phyloP scores from a whole-genome alignment of 2,888 invertebrate species.

The Athalia rosae region DNA sequence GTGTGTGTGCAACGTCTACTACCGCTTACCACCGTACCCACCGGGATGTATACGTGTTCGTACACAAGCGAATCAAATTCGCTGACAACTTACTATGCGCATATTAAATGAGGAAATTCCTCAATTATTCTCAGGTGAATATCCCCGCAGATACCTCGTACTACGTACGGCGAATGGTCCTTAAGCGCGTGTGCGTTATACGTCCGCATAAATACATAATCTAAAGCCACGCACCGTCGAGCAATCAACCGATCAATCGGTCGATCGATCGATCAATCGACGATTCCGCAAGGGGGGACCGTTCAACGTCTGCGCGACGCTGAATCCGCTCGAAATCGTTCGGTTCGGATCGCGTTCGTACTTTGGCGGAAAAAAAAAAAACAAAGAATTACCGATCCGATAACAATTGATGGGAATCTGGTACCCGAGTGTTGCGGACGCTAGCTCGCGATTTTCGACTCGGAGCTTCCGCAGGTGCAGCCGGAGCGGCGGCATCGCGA shows the following conservation, averaged over 20 bases:
- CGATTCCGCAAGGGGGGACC: too few relatives aligned
- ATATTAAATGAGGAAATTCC: slow-evolving; percentile 11
- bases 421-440: background rate
- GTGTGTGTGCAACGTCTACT: too few relatives aligned
- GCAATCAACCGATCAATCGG: too few relatives aligned
- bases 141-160: slow-evolving; percentile 10
- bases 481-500: too few relatives aligned
- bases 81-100: background rate
- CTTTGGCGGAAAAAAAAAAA: background rate
- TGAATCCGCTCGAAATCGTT: too few relatives aligned
- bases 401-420: too few relatives aligned
- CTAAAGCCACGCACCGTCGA: too few relatives aligned
- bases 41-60: background rate
- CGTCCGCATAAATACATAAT: background rate
- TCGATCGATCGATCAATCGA: too few relatives aligned
- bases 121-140: background rate
- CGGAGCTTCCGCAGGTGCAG: background rate
- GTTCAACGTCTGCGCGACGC: too few relatives aligned
- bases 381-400: background rate
- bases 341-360: too few relatives aligned
- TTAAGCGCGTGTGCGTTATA: slow-evolving; percentile 39
- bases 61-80: background rate
- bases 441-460: background rate
- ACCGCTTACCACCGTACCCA: too few relatives aligned
- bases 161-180: slow-evolving; percentile 43